Evolutionary conservation across 2,113 vertebrate genomes (phyloP).

Genomic region (Cacatua alba): DNA sequence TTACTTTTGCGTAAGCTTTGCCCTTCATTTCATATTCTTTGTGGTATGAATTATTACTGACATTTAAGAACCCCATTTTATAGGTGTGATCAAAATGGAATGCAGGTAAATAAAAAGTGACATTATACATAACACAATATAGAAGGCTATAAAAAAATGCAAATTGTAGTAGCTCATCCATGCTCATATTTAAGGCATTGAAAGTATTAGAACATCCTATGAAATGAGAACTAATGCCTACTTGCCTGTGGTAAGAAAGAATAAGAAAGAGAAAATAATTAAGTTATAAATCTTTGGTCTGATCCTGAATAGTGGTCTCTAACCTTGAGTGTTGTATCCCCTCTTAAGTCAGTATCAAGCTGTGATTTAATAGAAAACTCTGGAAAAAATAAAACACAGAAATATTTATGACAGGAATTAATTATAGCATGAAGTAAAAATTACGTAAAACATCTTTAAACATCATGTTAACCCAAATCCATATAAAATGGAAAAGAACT

Average conservation of each 20-base stretch:
- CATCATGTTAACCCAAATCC: not conserved
- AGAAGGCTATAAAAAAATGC: conserved; percentile 54
- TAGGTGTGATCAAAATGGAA: conserved; percentile 48
- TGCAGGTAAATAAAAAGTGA: conserved; percentile 67
- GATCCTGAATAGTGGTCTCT: not conserved
- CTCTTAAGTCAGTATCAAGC: not conserved
- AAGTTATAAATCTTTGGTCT: not conserved
- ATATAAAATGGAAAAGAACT: not conserved
- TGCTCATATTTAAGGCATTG: conserved; percentile 6
- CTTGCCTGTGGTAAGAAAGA: not conserved
- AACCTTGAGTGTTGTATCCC: not conserved
- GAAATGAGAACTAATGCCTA: not conserved
- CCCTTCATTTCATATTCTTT: conserved; percentile 45
- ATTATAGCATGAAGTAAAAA: not conserved
- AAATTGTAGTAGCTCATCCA: conserved; percentile 13
- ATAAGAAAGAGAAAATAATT: conserved; percentile 1
- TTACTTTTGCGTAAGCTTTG: conserved; percentile 48
- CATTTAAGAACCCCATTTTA: conserved; percentile 63
- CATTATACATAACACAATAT: conserved; percentile 38
- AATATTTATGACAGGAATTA: not conserved
- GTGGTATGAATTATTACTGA: conserved; percentile 60
- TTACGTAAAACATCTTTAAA: not conserved
- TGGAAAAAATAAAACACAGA: not conserved
- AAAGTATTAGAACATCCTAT: not conserved
- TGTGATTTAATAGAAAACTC: not conserved